Evolutionary conservation across 1,140 invertebrate species (phyloP).

Genomic region (Neomicropteryx cornuta): DNA sequence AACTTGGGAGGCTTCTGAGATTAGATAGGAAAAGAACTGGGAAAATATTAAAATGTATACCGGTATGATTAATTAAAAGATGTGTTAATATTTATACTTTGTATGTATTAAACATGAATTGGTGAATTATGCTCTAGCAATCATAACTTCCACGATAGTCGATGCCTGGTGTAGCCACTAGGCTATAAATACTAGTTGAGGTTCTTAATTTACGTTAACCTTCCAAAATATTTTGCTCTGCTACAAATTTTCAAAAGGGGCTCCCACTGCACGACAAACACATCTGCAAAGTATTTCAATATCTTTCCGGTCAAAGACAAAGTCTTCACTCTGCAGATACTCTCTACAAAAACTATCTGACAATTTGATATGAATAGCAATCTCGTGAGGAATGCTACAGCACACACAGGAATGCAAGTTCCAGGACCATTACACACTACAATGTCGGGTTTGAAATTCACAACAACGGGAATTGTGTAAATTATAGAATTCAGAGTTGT

Average conservation of each 20-base stretch:
- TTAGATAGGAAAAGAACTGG: too few species aligned
- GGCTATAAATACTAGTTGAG: too few species aligned
- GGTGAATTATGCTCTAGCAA: too few species aligned
- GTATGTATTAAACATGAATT: too few species aligned
- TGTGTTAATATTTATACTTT: too few species aligned
- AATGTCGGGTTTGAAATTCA: constrained; percentile 59
- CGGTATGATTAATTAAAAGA: too few species aligned
- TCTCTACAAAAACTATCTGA: constrained; percentile 86
- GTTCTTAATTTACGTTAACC: constrained; percentile 41
- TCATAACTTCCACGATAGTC: too few species aligned
- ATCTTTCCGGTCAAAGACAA: constrained; percentile 85
- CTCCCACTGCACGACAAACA: constrained; percentile 88
- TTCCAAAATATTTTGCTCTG: constrained; percentile 51
- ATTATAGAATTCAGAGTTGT: constrained; percentile 65
- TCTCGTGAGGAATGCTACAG: constrained; percentile 57
- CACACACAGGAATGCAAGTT: constrained; percentile 83
- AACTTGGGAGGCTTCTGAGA: too few species aligned
- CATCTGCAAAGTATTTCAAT: constrained; percentile 70
- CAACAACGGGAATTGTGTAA: constrained; percentile 57
- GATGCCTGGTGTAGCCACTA: too few species aligned
- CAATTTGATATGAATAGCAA: constrained; percentile 51
- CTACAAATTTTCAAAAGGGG: constrained; percentile 45
- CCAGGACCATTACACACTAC: constrained; percentile 92
- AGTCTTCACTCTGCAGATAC: constrained; percentile 81
- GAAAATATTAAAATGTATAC: too few species aligned